Evolutionary conservation across 2,797 vertebrate species (phyloP), one percentile per base, ranked within the genome.

Genomic region (Anableps anableps): DNA sequence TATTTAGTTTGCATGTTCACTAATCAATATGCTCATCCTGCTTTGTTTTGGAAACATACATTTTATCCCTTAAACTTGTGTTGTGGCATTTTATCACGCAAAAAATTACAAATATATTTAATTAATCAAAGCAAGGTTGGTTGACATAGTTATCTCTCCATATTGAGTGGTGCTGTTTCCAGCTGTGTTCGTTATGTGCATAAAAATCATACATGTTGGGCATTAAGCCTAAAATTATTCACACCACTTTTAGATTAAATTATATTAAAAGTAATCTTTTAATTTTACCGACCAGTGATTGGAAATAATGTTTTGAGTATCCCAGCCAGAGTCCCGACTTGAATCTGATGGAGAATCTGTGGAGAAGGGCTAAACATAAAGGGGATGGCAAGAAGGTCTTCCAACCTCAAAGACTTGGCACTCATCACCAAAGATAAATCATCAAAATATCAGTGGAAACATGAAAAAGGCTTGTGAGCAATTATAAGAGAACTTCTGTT

Each of bases 21-120:
- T 16, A 71, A 71, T 84, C 45, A 75, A 14, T 70, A 41, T 13
- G 8, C 34, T 48, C 7, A 23, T 74, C 72, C 16, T 77, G 75
- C 29, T 17, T 55, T 74, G 9, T 29, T 14, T 75, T 76, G 0
- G 62, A 23, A 60, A 68, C 55, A 73, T 51, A 58, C 17, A 11
- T 17, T 6, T 13, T 29, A n/a, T 23, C 55, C 21, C 66, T 70
- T 70, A 43, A 70, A 50, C 8, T 77, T 73, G 41, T n/a, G 0
- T 68, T 29, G 1, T 45, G 31, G 9, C 36, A 26, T 9, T 81
- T 29, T 36, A n/a, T 1, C 17, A 31, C 68, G 38, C 47, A 34
- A 19, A 70, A 55, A 55, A 14, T 11, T 34, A 26, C 11, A 21
- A 7, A 34, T 31, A 76, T 26, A 17, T 47, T 76, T 36, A 1